These are phyloP conservation scores for Anastrepha ludens DNA, from an alignment of 1,140 invertebrate genomes.

Conservation along the genomic window DNA sequence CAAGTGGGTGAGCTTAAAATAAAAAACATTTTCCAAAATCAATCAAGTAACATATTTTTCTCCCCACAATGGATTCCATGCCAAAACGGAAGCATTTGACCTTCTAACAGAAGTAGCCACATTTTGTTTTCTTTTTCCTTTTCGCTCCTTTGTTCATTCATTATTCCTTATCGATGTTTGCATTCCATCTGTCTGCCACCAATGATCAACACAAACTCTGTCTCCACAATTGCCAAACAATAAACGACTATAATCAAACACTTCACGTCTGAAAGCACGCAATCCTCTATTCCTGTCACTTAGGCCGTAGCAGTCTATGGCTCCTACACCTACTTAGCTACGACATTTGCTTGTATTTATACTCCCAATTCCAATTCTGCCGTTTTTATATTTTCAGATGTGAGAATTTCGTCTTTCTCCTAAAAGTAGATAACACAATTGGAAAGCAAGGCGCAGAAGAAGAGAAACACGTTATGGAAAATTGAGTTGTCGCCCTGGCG, in stretches of 20 bases:
- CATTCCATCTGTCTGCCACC: background rate
- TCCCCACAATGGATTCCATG: too few relatives aligned
- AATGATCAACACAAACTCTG: background rate
- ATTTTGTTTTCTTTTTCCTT: too few relatives aligned
- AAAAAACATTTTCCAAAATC: too few relatives aligned
- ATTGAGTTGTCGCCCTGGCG: conserved; percentile 39
- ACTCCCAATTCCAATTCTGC: background rate
- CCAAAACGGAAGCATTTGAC: too few relatives aligned
- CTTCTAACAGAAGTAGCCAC: too few relatives aligned
- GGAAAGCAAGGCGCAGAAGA: background rate
- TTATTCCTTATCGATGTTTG: too few relatives aligned
- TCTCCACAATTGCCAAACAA: conserved; percentile 59
- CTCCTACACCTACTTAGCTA: background rate
- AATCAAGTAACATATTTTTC: too few relatives aligned
- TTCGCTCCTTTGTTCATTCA: too few relatives aligned
- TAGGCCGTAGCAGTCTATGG: background rate
- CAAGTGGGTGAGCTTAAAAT: too few relatives aligned
- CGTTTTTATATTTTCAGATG: background rate
- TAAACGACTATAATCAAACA: conserved; percentile 72
- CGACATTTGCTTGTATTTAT: background rate
- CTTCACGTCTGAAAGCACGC: conserved; percentile 66
- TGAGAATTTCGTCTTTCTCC: background rate
- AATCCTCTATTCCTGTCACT: background rate
- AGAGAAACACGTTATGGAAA: background rate
- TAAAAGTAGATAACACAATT: conserved; percentile 26